These are phyloP conservation scores for Salvelinus sp. DNA, from an alignment of 2,113 vertebrate genomes.

Conservation along the genomic window DNA sequence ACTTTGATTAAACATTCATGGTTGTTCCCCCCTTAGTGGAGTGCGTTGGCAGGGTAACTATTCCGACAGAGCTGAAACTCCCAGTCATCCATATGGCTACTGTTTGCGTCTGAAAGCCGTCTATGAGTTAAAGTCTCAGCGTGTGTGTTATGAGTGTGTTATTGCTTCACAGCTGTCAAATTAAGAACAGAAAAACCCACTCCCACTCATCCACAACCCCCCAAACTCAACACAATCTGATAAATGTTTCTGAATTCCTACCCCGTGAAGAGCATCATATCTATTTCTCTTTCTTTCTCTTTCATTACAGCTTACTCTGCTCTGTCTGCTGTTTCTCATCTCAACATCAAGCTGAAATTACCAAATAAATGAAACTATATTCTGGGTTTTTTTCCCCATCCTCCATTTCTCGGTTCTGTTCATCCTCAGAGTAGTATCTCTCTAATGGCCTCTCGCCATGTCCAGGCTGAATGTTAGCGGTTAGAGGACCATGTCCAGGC, in stretches of 20 bases:
- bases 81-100: conserved; percentile 29
- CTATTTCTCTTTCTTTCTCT: background rate
- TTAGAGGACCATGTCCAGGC: background rate
- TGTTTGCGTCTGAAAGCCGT: conserved; percentile 14
- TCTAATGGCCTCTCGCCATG: background rate
- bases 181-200: conserved; percentile 7
- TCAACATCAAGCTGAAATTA: conserved; percentile 29
- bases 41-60: background rate
- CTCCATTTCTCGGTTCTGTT: background rate
- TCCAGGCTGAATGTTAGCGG: background rate
- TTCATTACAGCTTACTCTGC: conserved; percentile 16
- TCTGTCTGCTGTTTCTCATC: conserved; percentile 23
- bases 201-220: background rate
- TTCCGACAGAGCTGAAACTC: background rate
- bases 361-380: conserved; percentile 34
- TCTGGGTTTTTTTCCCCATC: background rate
- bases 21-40: background rate
- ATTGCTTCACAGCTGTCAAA: conserved; percentile 39
- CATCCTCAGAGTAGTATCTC: background rate
- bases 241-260: conserved; percentile 23
- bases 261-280: conserved; percentile 13
- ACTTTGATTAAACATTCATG: conserved; percentile 45
- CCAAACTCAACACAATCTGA: too few species aligned
- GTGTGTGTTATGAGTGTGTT: conserved; percentile 11
- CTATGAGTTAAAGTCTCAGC: background rate